Evolutionary conservation across 2,888 invertebrate species (phyloP), one percentile per base, ranked within the genome.

Genomic region (Scelioninae gen. 2): DNA sequence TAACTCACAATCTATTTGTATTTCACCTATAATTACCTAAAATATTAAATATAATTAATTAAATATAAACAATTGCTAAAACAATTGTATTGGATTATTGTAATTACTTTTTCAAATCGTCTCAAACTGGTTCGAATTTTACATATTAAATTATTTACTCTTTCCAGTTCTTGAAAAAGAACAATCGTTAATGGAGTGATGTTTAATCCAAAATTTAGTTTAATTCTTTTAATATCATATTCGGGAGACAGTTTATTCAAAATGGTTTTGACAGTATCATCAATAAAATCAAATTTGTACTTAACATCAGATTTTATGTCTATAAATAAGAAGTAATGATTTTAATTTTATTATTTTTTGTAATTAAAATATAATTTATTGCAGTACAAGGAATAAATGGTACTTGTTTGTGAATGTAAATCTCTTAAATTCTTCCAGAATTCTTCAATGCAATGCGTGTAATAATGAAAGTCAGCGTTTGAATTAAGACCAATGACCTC

Each of bases 381-480:
- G n/a, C 4, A 19, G 28, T 48, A 9, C 0, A 50, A 22, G 15
- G 25, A 25, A 28, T 67, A n/a, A 19, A 53, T 35, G 35, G 28
- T 70, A 95, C 96, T 92, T 67, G 94, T 93, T 88, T 96, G 95
- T 7, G 96, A 96, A 84, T 96, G 96, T 43, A 96, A 87, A 79
- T 96, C 94, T 75, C 95, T 92, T 76, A 97, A 90, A 83, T 94
- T 91, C 35, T 86, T 87, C 96, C 96, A 96, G 89, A 97, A 94
- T 83, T 92, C 92, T 78, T 92, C 91, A 7, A 94, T 93, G 0
- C 95, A 93, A 84, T 93, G 91, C 55, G 95, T 95, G 86, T 96
- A 96, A 87, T 96, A 96, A 9, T 95, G 95, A 82, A 96, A 96
- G 89, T 97, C 96, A 0, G 96, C 96, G 87, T 97, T 97, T 11